Conservation (phyloP, 1,140 invertebrate species). For the Cydia splendana region DNA sequence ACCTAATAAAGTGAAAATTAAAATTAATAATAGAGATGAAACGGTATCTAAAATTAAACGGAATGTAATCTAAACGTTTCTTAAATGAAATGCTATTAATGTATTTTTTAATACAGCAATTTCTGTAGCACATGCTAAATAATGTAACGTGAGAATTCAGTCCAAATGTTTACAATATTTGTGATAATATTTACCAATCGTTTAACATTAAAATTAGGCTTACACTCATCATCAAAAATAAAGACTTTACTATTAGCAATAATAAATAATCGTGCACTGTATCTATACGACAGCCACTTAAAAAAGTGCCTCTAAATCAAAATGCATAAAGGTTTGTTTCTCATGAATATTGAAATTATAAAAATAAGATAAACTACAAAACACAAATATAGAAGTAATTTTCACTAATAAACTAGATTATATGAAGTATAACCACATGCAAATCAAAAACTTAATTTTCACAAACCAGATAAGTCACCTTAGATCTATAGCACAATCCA, state of each 20-base stretch:
- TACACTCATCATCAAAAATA: slow-evolving; percentile 48
- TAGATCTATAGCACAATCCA: slow-evolving; percentile 69
- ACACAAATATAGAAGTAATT: slow-evolving; percentile 40
- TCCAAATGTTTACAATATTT: slow-evolving; percentile 72
- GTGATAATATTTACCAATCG: slow-evolving; percentile 64
- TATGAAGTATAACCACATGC: slow-evolving; percentile 38
- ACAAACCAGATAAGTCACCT: slow-evolving; percentile 40
- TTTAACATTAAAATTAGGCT: slow-evolving; percentile 62
- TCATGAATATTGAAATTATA: slow-evolving; percentile 46
- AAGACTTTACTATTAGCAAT: slow-evolving; percentile 51
- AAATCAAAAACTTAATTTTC: slow-evolving; percentile 38
- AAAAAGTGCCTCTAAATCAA: slow-evolving; percentile 70
- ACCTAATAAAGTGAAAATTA: slow-evolving; percentile 32
- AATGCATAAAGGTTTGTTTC: slow-evolving; percentile 52
- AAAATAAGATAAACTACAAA: slow-evolving; percentile 35
- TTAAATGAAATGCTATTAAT: slow-evolving; percentile 25
- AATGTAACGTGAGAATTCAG: slow-evolving; percentile 50
- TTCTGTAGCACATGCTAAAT: slow-evolving; percentile 35
- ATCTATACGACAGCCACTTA: slow-evolving; percentile 58
- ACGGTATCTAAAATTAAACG: slow-evolving; percentile 28
- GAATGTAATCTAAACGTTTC: slow-evolving; percentile 30
- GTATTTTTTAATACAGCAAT: slow-evolving; percentile 38
- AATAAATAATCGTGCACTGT: slow-evolving; percentile 60
- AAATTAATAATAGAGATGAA: slow-evolving; percentile 22
- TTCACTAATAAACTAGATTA: slow-evolving; percentile 34